Conservation (phyloP, 2,113 vertebrate genomes). For the human (Homo sapiens) region DNA sequence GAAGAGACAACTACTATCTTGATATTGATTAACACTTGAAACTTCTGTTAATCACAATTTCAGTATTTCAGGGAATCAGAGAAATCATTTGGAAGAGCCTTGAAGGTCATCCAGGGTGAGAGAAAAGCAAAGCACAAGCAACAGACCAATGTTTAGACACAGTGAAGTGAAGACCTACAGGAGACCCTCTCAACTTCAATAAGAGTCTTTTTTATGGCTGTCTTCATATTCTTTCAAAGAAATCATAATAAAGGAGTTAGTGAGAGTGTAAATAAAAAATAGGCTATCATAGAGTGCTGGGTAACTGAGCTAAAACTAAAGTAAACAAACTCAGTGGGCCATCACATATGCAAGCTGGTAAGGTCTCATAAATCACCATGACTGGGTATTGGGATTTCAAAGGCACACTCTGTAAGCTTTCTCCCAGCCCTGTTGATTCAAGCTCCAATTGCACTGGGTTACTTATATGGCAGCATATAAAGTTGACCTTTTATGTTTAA, state of each 20-base stretch:
- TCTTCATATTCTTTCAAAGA: background rate
- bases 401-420: slow-evolving; percentile 67
- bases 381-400: slow-evolving; percentile 76
- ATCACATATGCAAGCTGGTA: slow-evolving; percentile 57
- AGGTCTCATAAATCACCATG: slow-evolving; percentile 76
- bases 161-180: background rate
- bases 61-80: background rate
- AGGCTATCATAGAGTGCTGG: slow-evolving; percentile 56
- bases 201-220: background rate
- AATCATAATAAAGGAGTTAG: background rate
- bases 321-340: slow-evolving; percentile 64
- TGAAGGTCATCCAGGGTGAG: background rate
- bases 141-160: background rate
- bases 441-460: slow-evolving; percentile 65
- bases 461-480: slow-evolving; percentile 71
- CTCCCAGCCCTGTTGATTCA: slow-evolving; percentile 74
- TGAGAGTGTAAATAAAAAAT: slow-evolving; percentile 60
- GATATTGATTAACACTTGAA: background rate
- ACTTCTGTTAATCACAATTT: background rate
- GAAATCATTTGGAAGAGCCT: background rate
- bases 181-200: background rate
- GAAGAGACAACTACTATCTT: background rate
- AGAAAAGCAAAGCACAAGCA: background rate
- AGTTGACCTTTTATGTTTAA: slow-evolving; percentile 73
- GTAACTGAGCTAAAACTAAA: slow-evolving; percentile 69